These are phyloP conservation scores for Carassius auratus DNA, from an alignment of 2,113 vertebrate genomes.

Conservation along the genomic window DNA sequence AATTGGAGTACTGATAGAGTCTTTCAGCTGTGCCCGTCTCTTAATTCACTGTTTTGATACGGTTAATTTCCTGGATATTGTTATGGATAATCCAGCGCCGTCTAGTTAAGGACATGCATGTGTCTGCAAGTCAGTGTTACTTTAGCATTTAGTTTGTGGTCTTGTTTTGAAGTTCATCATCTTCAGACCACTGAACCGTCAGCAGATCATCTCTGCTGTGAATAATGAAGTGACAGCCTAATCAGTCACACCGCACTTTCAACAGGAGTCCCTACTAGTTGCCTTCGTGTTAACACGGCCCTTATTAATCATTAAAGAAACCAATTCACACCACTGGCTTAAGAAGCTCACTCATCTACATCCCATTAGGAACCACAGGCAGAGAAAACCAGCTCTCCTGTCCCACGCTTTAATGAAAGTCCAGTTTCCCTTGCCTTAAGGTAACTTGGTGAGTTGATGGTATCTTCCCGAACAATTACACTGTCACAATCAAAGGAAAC, in stretches of 20 bases:
- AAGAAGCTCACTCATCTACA: slow-evolving; percentile 67
- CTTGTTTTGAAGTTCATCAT: slow-evolving; percentile 3
- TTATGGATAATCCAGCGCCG: background rate
- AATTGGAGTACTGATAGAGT: background rate
- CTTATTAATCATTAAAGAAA: slow-evolving; percentile 56
- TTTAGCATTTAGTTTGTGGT: background rate
- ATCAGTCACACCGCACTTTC: slow-evolving; percentile 27
- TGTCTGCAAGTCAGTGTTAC: slow-evolving; percentile 13
- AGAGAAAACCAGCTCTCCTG: slow-evolving; percentile 75
- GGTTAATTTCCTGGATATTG: slow-evolving; percentile 12
- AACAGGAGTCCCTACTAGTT: slow-evolving; percentile 35
- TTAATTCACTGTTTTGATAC: slow-evolving; percentile 16
- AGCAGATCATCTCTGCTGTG: background rate
- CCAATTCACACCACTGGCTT: slow-evolving; percentile 55
- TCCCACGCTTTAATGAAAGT: slow-evolving; percentile 83
- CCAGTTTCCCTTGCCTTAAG: slow-evolving; percentile 80
- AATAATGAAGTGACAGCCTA: slow-evolving; percentile 6
- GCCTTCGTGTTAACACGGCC: slow-evolving; percentile 28
- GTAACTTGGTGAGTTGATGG: slow-evolving; percentile 76
- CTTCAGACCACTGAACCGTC: slow-evolving; percentile 1
- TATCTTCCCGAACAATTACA: slow-evolving; percentile 84
- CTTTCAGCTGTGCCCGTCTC: background rate
- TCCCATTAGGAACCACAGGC: slow-evolving; percentile 73
- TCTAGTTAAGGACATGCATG: background rate
- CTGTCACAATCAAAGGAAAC: slow-evolving; percentile 87